These are phyloP conservation scores for Dynastes grantii DNA, from an alignment of 2,888 invertebrate species.

Conservation along the genomic window DNA sequence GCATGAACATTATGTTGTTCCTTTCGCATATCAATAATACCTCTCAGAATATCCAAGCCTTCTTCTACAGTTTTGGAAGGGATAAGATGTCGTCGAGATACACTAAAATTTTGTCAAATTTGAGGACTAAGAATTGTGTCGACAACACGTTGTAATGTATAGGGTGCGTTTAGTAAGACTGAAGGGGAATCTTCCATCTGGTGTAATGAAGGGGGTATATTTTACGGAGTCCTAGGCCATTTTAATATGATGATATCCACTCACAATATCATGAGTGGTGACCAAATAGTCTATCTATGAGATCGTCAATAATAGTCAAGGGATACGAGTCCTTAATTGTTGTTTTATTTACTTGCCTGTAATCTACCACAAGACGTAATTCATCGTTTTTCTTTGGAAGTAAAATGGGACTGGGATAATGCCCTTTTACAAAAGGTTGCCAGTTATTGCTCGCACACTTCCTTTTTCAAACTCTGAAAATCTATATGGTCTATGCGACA, in stretches of 20 bases:
- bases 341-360: not conserved
- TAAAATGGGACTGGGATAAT: not conserved
- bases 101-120: not conserved
- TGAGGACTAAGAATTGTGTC: not conserved
- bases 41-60: not conserved
- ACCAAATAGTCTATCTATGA: not conserved
- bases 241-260: not conserved
- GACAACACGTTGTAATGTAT: not conserved
- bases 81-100: not conserved
- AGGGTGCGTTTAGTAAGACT: not conserved
- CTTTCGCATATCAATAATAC: not conserved
- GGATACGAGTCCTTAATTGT: not conserved
- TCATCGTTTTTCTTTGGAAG: not conserved
- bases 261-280: not conserved
- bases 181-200: too few species aligned
- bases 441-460: not conserved
- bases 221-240: not conserved
- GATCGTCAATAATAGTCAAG: not conserved
- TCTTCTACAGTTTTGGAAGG: not conserved
- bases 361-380: not conserved
- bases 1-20: not conserved
- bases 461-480: not conserved
- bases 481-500: not conserved
- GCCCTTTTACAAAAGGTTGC: not conserved
- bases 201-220: too few species aligned